phyloP scores from a whole-genome alignment of 2,113 vertebrate species.

The Thymallus thymallus region DNA sequence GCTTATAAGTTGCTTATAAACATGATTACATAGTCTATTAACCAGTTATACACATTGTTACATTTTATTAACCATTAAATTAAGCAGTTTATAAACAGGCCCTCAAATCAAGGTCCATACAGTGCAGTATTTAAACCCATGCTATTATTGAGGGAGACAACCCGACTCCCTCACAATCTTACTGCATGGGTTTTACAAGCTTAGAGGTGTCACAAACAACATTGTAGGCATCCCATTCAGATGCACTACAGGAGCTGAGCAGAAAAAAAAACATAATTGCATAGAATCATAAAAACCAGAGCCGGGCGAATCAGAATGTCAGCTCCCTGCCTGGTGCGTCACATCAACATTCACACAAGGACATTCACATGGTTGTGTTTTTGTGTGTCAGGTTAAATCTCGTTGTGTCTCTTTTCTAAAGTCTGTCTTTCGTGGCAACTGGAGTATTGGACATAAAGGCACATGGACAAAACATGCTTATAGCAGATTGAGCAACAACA shows the following conservation, averaged over 20 bases:
- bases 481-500: slow-evolving; percentile 44
- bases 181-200: slow-evolving; percentile 30
- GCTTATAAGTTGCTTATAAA: too few relatives aligned
- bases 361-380: slow-evolving; percentile 43
- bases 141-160: slow-evolving; percentile 19
- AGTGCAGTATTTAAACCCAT: background rate
- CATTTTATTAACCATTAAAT: too few relatives aligned
- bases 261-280: slow-evolving; percentile 49
- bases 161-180: slow-evolving; percentile 11
- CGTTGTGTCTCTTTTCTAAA: slow-evolving; percentile 43
- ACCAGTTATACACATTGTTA: too few relatives aligned
- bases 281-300: slow-evolving; percentile 56
- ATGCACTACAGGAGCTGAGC: slow-evolving; percentile 23
- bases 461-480: slow-evolving; percentile 42
- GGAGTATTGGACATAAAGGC: too few relatives aligned
- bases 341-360: too few relatives aligned
- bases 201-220: slow-evolving; percentile 46
- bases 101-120: background rate
- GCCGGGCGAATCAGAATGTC: background rate
- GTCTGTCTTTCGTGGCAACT: background rate
- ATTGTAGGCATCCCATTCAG: slow-evolving; percentile 9
- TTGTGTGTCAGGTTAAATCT: background rate
- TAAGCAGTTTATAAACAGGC: too few relatives aligned
- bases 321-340: slow-evolving; percentile 7
- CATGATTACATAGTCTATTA: too few relatives aligned